Base-by-base conservation (phyloP, 2,113 vertebrate species). In the Potamarius usumacintae region DNA sequence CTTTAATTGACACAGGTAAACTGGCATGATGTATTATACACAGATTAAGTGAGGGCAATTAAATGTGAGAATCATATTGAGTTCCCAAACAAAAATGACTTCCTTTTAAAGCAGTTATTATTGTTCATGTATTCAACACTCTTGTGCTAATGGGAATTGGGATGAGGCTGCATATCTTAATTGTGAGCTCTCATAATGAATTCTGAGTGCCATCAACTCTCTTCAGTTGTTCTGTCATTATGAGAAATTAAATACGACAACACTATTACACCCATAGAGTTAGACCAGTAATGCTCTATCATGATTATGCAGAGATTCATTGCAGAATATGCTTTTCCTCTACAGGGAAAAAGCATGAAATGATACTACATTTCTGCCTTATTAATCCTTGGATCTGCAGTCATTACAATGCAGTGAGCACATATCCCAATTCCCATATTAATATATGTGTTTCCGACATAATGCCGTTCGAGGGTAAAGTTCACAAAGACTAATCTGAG, bases 91-190 rank as follows among this genome's bases (percentile, higher is more conserved):
- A 30, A 14, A 60, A 63, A 83, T 67, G 48, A 83, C 53, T 22
- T 86, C 14, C 52, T 71, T 57, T 83, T 27, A 78, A 71, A 79
- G 67, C 58, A 81, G 78, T 82, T 89, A 77, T 87, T 84, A 87
- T 89, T 87, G 88, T 74, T 84, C 82, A 84, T 76, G 50, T 79
- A 30, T 79, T 67, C 74, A 52, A 42, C 58, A 80, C 85, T 84
- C 55, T 11, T 84, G 34, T 52, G 85, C 62, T 84, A 85, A 87
- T 72, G 62, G 67, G 85, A 71, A 76, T 74, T 83, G 69, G 69
- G n/a, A 83, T 30, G 79, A 83, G 80, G 57, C 55, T 83, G 80
- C 80, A 87, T 65, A 87, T 87, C 86, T 83, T 83, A 83, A 87
- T 83, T 83, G 80, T 76, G 58, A 76, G 67, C 80, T 2, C 57